These are phyloP conservation scores for Osmerus mordax DNA, from an alignment of 2,113 vertebrate genomes.

Conservation along the genomic window DNA sequence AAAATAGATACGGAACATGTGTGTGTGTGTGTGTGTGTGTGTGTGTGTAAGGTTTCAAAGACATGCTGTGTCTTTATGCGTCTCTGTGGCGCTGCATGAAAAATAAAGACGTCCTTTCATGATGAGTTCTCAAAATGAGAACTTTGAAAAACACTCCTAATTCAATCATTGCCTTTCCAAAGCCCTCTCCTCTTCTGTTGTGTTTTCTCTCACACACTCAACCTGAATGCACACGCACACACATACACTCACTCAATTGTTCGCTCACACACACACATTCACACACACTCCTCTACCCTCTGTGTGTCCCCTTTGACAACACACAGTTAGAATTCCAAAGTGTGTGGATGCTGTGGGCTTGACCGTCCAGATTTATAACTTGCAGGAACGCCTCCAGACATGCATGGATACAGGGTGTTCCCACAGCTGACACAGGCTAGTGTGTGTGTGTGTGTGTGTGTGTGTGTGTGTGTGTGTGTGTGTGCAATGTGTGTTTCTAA, in stretches of 20 bases:
- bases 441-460: neutral
- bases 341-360: constrained; percentile 20
- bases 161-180: constrained; percentile 43
- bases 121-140: constrained; percentile 5
- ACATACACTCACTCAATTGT: too few relatives aligned
- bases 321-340: constrained; percentile 10
- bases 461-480: neutral
- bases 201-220: constrained; percentile 13
- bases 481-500: neutral
- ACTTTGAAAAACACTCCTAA: constrained; percentile 25
- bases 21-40: too few relatives aligned
- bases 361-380: constrained; percentile 44
- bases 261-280: neutral
- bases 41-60: constrained; percentile 43
- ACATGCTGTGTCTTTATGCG: constrained; percentile 58
- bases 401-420: constrained; percentile 33
- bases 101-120: constrained; percentile 24
- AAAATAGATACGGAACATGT: constrained; percentile 18
- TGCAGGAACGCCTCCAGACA: constrained; percentile 15
- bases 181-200: neutral
- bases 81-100: constrained; percentile 23
- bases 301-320: constrained; percentile 13
- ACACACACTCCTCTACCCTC: constrained; percentile 1
- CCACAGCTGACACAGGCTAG: constrained; percentile 31
- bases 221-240: neutral